Evolutionary conservation across 2,797 vertebrate genomes (phyloP).

Genomic region (Lithobates pipiens): DNA sequence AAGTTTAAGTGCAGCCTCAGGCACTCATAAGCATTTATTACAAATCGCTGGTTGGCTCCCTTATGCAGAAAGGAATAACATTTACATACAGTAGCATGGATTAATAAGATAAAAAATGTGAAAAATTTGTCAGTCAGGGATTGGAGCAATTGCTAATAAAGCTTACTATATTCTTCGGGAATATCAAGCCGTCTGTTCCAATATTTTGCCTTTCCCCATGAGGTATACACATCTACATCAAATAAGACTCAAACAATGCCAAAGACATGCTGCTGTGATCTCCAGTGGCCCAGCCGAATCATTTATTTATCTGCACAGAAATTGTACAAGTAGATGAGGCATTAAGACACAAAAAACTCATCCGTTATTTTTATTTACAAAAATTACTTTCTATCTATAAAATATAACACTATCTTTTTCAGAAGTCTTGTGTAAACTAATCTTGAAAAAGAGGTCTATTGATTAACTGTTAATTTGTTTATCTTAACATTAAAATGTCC

Average conservation of each 20-base stretch:
- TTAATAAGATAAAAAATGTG: conserved; percentile 86
- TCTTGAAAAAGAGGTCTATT: not conserved
- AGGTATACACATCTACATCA: conserved; percentile 88
- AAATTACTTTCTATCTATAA: not conserved
- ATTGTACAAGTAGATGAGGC: conserved; percentile 77
- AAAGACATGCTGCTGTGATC: conserved; percentile 84
- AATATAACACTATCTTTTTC: not conserved
- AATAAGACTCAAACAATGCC: conserved; percentile 85
- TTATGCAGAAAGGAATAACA: conserved; percentile 88
- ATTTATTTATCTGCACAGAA: conserved; percentile 87
- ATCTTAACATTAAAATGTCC: not conserved
- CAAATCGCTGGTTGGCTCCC: conserved; percentile 87
- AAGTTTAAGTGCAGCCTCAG: conserved; percentile 98
- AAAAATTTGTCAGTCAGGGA: conserved; percentile 84
- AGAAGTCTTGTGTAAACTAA: not conserved
- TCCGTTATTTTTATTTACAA: conserved; percentile 67
- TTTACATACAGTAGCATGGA: conserved; percentile 90
- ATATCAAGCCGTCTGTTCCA: conserved; percentile 89
- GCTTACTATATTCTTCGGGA: conserved; percentile 87
- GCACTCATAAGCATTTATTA: conserved; percentile 95
- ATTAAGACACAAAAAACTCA: conserved; percentile 74
- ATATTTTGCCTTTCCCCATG: conserved; percentile 85
- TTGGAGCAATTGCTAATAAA: conserved; percentile 82
- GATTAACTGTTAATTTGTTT: not conserved
- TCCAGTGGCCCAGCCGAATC: conserved; percentile 81